phyloP scores from a whole-genome alignment of 1,140 invertebrate genomes.

The Neuroterus valhalla region DNA sequence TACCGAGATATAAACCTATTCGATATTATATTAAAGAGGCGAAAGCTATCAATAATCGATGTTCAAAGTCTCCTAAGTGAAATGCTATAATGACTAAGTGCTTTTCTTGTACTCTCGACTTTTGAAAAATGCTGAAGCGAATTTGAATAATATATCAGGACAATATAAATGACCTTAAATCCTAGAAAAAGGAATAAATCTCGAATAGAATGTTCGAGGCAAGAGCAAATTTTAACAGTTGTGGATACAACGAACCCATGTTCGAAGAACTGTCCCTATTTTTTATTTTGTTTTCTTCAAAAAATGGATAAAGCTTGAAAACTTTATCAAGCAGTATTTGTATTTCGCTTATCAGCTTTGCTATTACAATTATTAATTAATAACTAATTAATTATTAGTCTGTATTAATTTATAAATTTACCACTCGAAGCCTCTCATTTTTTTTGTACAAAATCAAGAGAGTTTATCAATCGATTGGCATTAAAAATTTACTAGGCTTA shows the following conservation, averaged over 20 bases:
- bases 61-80: neutral
- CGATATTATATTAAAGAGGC: neutral
- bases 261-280: conserved; percentile 6
- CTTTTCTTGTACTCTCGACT: neutral
- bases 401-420: conserved; percentile 53
- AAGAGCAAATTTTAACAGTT: conserved; percentile 29
- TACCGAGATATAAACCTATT: neutral
- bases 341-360: no score
- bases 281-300: neutral
- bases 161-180: conserved; percentile 25
- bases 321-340: no score
- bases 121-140: conserved; percentile 16
- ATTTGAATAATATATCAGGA: neutral
- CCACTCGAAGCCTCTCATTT: conserved; percentile 55
- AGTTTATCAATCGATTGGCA: conserved; percentile 51
- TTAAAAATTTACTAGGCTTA: conserved; percentile 52
- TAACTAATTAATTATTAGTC: conserved; percentile 43
- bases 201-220: conserved; percentile 21
- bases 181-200: conserved; percentile 29
- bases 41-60: neutral
- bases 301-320: neutral
- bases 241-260: conserved; percentile 47
- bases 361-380: conserved; percentile 16
- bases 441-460: conserved; percentile 56
- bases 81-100: neutral